A percentile compares a stretch with the other conserved stretches of the same genome.
phyloP scores from a whole-genome alignment of 2,797 vertebrate genomes.

The Phalloptychus januarius region DNA sequence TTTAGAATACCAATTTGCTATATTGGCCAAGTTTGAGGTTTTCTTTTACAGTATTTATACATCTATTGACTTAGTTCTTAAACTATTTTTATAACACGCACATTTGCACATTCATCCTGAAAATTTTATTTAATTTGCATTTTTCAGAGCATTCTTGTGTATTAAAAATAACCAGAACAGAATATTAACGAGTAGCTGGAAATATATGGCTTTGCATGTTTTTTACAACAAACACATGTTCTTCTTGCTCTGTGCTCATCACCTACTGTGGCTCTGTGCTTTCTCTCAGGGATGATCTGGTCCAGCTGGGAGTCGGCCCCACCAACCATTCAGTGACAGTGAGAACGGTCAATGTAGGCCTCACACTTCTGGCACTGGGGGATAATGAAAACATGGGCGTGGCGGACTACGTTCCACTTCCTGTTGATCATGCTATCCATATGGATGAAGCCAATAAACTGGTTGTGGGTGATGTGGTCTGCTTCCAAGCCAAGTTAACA shows the following conservation, averaged over 20 bases:
- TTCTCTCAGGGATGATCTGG: slow-evolving; percentile 88
- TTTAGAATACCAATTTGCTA: not conserved
- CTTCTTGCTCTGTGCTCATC: not conserved
- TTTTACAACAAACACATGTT: not conserved
- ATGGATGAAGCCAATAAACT: slow-evolving; percentile 77
- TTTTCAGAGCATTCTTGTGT: not conserved
- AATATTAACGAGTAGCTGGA: not conserved
- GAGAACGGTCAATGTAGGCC: slow-evolving; percentile 87
- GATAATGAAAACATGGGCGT: slow-evolving; percentile 83
- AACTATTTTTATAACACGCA: not conserved
- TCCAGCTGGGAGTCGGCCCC: slow-evolving; percentile 87
- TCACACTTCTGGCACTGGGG: slow-evolving; percentile 87
- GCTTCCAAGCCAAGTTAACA: slow-evolving; percentile 70
- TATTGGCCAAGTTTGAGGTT: not conserved
- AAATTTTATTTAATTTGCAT: not conserved
- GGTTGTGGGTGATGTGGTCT: slow-evolving; percentile 88
- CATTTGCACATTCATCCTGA: not conserved
- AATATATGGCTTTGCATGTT: not conserved
- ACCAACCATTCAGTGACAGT: slow-evolving; percentile 87
- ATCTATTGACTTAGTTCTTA: not conserved
- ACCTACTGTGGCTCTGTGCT: not conserved
- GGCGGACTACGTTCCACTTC: slow-evolving; percentile 89
- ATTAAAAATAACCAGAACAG: not conserved
- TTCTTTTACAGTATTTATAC: not conserved
- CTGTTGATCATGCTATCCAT: slow-evolving; percentile 87